Evolutionary conservation across 2,797 vertebrate genomes (phyloP).

Genomic region (Acestrorhynchus altus): DNA sequence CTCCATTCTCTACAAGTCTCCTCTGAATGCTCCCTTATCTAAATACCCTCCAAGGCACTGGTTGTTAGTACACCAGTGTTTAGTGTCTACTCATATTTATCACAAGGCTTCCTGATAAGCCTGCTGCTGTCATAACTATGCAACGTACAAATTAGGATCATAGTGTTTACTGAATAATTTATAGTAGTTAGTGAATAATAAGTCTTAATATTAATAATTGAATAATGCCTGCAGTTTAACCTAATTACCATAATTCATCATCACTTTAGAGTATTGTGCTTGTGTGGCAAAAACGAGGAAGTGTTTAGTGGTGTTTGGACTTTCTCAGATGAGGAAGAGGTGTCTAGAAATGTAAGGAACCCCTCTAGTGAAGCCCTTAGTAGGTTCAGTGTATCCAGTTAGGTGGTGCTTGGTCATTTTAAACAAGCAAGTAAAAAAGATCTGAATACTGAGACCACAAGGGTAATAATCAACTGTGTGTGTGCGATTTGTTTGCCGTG

Average conservation of each 20-base stretch:
- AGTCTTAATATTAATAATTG: neutral
- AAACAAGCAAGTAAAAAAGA: neutral
- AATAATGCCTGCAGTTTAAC: neutral
- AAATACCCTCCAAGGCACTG: neutral
- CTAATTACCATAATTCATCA: neutral
- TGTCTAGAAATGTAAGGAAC: neutral
- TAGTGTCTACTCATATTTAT: constrained; percentile 32
- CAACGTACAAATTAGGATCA: neutral
- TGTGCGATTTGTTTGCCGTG: neutral
- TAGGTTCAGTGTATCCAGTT: neutral
- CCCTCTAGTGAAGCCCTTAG: neutral
- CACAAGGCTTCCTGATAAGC: constrained; percentile 25
- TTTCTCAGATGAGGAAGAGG: neutral
- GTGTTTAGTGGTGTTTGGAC: neutral
- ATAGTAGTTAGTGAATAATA: neutral
- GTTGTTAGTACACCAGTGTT: constrained; percentile 31
- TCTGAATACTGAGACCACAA: neutral
- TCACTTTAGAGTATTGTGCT: neutral
- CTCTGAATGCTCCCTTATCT: constrained; percentile 15
- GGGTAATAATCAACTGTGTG: neutral
- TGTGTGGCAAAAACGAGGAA: neutral
- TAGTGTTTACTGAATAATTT: neutral
- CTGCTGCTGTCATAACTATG: neutral
- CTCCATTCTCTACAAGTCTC: neutral
- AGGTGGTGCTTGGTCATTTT: neutral